These are phyloP conservation scores for Meteorus cinctellus DNA, from an alignment of 2,888 invertebrate species.

Conservation along the genomic window DNA sequence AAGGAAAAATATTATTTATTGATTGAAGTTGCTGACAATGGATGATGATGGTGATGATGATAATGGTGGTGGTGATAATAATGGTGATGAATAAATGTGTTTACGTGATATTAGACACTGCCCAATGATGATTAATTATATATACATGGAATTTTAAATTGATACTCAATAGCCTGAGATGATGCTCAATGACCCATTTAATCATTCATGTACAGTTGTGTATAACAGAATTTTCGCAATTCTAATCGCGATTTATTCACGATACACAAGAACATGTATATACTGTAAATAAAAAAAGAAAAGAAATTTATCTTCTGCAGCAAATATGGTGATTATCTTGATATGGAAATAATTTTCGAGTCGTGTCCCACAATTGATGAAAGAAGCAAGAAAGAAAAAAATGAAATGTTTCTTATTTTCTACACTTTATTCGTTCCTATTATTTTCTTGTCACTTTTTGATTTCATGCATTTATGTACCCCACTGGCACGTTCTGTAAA, in stretches of 20 bases:
- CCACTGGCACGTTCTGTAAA: constrained; percentile 53
- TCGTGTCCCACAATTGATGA: constrained; percentile 55
- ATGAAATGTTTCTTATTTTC: neutral
- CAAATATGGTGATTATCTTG: neutral
- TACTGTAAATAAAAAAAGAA: constrained; percentile 63
- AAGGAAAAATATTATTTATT: neutral
- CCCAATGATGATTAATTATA: constrained; percentile 32
- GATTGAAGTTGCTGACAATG: neutral
- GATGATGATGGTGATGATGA: neutral
- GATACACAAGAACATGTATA: constrained; percentile 53
- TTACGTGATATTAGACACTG: constrained; percentile 46
- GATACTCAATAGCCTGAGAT: neutral
- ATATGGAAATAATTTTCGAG: constrained; percentile 49
- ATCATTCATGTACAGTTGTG: constrained; percentile 6
- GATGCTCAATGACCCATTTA: constrained; percentile 17
- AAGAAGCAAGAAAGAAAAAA: neutral
- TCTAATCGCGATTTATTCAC: neutral
- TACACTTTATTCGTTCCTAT: constrained; percentile 30
- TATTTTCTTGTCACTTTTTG: constrained; percentile 19
- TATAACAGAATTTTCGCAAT: neutral
- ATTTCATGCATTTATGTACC: constrained; percentile 42
- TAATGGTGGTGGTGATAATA: neutral
- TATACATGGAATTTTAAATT: constrained; percentile 2
- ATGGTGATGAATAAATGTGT: neutral
- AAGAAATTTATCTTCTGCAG: constrained; percentile 27